A percentile compares a stretch with the other conserved stretches of the same genome.
phyloP scores from a whole-genome alignment of 2,113 vertebrate genomes.

The Danio rerio region DNA sequence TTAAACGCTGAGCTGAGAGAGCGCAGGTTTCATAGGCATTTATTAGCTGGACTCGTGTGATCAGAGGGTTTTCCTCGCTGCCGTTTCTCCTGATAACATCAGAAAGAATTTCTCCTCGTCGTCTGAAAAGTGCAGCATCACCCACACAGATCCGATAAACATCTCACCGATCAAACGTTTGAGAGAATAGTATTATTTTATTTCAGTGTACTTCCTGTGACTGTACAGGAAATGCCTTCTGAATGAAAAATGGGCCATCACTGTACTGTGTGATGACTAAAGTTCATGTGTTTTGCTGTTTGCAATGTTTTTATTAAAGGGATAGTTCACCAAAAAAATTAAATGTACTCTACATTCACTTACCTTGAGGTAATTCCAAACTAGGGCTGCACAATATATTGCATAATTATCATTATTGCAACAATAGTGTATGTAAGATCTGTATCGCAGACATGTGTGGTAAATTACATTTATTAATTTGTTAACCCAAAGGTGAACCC shows the following conservation, averaged over 20 bases:
- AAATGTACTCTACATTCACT: too few species aligned
- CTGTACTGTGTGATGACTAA: too few species aligned
- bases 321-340: too few species aligned
- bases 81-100: not conserved
- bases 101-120: not conserved
- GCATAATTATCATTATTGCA: too few species aligned
- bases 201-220: constrained; percentile 2
- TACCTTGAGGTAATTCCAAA: too few species aligned
- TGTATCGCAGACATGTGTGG: too few species aligned
- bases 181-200: constrained; percentile 21
- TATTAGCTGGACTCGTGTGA: constrained; percentile 19
- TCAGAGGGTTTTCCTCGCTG: constrained; percentile 1
- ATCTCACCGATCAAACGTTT: constrained; percentile 19
- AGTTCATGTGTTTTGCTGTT: too few species aligned
- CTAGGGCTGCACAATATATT: too few species aligned
- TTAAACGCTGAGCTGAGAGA: not conserved
- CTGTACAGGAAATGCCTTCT: not conserved
- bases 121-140: not conserved
- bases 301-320: too few species aligned
- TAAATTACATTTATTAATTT: too few species aligned
- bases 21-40: not conserved
- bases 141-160: constrained; percentile 13
- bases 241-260: not conserved
- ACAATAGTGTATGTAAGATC: too few species aligned
- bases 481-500: too few species aligned